Evolutionary conservation across 2,888 invertebrate species (phyloP), one percentile per base, ranked within the genome.

Genomic region (Synanthedon andrenaeformis): DNA sequence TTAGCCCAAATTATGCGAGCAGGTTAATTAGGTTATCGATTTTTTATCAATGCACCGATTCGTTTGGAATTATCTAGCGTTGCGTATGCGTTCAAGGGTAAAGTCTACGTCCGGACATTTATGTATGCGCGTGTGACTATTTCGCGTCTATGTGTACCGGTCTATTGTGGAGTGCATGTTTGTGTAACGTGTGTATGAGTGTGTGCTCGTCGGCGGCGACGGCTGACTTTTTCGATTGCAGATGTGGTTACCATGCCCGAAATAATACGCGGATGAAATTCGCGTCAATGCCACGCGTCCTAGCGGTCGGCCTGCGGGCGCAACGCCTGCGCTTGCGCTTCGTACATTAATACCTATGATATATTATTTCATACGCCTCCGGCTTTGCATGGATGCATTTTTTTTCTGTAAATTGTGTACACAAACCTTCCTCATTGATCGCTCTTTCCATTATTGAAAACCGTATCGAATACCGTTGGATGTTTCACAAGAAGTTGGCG

Each of bases 21-120:
- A 45, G 45, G 45, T 45, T 45, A 76, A 76, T 78, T 75, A 73
- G 74, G 76, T 81, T 82, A 81, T 80, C 77, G 73, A 65, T 70
- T 77, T 79, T 82, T 85, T 83, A 83, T 85, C 81, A 82, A 83
- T 80, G 79, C 83, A 83, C 77, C 78, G 81, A 82, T 81, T 82
- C 70, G 73, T 64, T 71, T 58, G 65, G 51, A 73, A 77, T 79
- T 78, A 79, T 82, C 79, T 81, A 81, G 74, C 74, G 75, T 72
- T 77, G 78, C 81, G 78, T 74, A 79, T 74, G 74, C 77, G 79
- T 74, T 82, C 85, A 86, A 85, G 86, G 86, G 83, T 82, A 85
- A 81, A 79, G 76, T 79, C 80, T 80, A 74, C 72, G 78, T 70
- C 74, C 76, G 76, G 71, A 64, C 80, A 70, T n/a, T n/a, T 76